Conservation (phyloP, 1,140 invertebrate genomes). For the Pogonomyrmex californicus region DNA sequence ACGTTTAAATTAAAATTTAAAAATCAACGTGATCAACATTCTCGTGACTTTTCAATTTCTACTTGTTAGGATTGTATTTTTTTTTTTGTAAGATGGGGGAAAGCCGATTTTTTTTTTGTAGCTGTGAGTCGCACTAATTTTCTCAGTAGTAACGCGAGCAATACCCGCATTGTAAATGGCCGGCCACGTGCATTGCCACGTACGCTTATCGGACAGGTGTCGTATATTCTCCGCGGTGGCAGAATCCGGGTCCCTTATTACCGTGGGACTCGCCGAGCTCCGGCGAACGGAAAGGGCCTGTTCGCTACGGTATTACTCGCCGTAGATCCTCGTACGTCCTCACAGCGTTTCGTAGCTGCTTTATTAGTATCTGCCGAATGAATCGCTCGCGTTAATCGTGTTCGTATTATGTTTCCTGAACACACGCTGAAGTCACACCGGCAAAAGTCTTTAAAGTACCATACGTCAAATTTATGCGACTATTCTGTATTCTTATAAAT, state of each 20-base stretch:
- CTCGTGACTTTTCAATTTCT: constrained; percentile 7
- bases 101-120: background rate
- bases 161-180: constrained; percentile 29
- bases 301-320: constrained; percentile 30
- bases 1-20: background rate
- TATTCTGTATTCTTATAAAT: background rate
- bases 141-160: constrained; percentile 39
- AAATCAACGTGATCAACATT: background rate
- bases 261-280: constrained; percentile 43
- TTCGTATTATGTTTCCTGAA: constrained; percentile 9
- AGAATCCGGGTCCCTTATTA: constrained; percentile 57
- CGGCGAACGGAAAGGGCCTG: background rate
- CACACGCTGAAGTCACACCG: background rate
- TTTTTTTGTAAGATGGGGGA: background rate
- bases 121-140: background rate
- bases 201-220: constrained; percentile 68
- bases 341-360: constrained; percentile 19
- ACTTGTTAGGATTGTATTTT: background rate
- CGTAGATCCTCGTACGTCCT: constrained; percentile 17
- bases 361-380: constrained; percentile 38
- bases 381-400: constrained; percentile 27
- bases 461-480: background rate
- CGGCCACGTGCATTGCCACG: constrained; percentile 33
- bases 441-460: background rate
- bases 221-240: constrained; percentile 61